Conservation (phyloP, 2,888 invertebrate genomes). For the Epinotia demarniana region DNA sequence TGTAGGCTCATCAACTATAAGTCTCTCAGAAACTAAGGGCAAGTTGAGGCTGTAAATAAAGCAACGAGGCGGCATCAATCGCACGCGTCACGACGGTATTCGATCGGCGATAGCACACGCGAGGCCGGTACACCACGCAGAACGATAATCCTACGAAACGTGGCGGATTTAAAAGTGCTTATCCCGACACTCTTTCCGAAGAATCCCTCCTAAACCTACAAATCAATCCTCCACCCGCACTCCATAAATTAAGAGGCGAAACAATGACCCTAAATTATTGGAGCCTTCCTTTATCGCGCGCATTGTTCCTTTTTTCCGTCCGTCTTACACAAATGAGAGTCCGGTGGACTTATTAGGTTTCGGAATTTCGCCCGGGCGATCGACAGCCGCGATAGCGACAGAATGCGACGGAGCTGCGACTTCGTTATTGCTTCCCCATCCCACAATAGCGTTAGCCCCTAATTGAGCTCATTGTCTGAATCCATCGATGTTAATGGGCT, state of each 20-base stretch:
- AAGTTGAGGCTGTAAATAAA: constrained; percentile 37
- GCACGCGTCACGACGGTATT: constrained; percentile 30
- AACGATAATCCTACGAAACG: constrained; percentile 52
- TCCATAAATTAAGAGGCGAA: constrained; percentile 82
- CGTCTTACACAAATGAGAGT: constrained; percentile 82
- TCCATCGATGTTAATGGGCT: constrained; percentile 50
- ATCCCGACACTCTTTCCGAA: constrained; percentile 68
- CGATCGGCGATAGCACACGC: constrained; percentile 44
- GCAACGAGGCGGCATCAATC: constrained; percentile 37
- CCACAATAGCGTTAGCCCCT: constrained; percentile 67
- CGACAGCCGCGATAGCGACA: constrained; percentile 73
- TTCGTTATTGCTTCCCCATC: constrained; percentile 71
- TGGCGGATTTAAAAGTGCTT: constrained; percentile 67
- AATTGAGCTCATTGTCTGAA: constrained; percentile 54
- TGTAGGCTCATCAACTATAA: constrained; percentile 31
- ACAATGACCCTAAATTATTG: constrained; percentile 84
- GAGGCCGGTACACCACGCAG: constrained; percentile 51
- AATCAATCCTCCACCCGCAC: constrained; percentile 82
- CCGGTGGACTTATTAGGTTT: constrained; percentile 81
- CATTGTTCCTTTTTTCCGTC: constrained; percentile 76
- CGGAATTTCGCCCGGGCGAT: constrained; percentile 77
- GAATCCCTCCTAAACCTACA: constrained; percentile 76
- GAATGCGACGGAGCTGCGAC: constrained; percentile 52
- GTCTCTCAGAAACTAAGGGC: constrained; percentile 24
- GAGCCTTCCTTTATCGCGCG: constrained; percentile 76